Evolutionary conservation across 1,140 invertebrate species (phyloP), one percentile per base, ranked within the genome.

Genomic region (Drosophila sechellia): DNA sequence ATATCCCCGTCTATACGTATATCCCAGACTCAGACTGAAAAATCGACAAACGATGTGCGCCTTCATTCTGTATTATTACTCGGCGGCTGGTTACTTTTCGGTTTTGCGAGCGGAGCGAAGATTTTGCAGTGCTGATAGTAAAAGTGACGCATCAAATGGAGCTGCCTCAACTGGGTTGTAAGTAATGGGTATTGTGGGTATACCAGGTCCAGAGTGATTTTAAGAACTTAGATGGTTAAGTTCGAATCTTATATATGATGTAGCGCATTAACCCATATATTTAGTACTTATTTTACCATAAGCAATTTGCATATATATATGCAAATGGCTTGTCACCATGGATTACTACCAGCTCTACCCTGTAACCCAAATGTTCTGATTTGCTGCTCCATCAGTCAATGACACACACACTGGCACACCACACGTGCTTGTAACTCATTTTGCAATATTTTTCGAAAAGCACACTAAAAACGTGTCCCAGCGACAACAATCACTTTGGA

Each of bases 91-190:
- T 60, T 63, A 56, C 39, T 49, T 60, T 61, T 42, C 5, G 48
- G 34, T 20, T 57, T 42, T 57, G 48, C 48, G 37, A n/a, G 22
- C 10, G 15, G 25, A 17, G 15, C 68, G 22, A 20, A 65, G 80
- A 76, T 77, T 76, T 76, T 79, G 79, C 63, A 83, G 68, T 71
- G 68, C 59, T 83, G 83, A 86, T 86, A 79, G 79, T 76, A 70
- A 79, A 79, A 87, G 75, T 86, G 83, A 86, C 83, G 83, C 83
- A 86, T 86, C 83, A 79, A 83, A 79, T 79, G 83, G 70, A 58
- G 72, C 72, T 40, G 66, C 46, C 70, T 50, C 40, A 34, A 27
- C 37, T 25, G 4, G 22, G 15, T 17, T 42, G 35, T 58, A 58
- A 17, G 15, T 61, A 5, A 25, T 22, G 37, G 20, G 59, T 31